phyloP scores from a whole-genome alignment of 2,113 vertebrate species.

The Leptosomus discolor region DNA sequence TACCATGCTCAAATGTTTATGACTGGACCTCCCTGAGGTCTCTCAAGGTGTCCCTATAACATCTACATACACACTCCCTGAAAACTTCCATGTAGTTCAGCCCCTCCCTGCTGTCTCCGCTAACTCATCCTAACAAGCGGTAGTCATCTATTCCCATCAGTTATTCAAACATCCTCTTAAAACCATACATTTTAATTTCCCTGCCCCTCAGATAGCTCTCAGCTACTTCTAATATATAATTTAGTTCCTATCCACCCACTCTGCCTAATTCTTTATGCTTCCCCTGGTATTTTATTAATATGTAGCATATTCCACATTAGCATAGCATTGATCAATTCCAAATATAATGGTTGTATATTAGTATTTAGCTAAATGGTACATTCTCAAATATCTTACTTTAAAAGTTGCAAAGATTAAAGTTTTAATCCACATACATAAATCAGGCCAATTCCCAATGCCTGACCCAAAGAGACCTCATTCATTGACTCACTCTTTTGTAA shows the following conservation, averaged over 20 bases:
- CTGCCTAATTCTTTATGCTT: not conserved
- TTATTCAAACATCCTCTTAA: not conserved
- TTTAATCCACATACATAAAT: not conserved
- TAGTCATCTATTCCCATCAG: not conserved
- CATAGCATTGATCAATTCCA: not conserved
- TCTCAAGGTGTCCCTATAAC: not conserved
- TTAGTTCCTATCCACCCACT: not conserved
- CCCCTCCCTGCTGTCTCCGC: not conserved
- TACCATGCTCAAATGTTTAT: not conserved
- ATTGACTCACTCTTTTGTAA: not conserved
- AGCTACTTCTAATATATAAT: not conserved
- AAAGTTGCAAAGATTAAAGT: not conserved
- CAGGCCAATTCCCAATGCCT: not conserved
- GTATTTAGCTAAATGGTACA: not conserved
- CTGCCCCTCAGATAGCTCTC: not conserved
- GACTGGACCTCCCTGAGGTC: not conserved
- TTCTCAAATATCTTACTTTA: not conserved
- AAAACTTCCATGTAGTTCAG: not conserved
- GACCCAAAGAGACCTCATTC: not conserved
- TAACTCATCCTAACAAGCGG: not conserved
- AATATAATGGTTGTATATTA: not conserved
- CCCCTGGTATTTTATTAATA: not conserved
- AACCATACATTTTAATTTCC: not conserved
- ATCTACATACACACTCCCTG: not conserved
- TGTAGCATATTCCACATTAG: not conserved